Conservation (phyloP, 2,113 vertebrate genomes). For the Orcinus orca region DNA sequence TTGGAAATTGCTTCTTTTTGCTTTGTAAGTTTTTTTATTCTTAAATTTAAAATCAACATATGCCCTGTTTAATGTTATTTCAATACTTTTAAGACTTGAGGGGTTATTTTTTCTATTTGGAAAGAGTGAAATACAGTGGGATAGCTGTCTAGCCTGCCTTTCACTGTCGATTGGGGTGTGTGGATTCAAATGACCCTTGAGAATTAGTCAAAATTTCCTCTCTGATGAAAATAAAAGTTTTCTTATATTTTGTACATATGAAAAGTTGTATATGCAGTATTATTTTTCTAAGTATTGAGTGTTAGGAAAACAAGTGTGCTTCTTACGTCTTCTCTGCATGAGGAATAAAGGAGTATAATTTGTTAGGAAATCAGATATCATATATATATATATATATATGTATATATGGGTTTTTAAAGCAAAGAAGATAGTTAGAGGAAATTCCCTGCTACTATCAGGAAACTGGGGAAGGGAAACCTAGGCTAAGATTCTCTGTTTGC, state of each 20-base stretch:
- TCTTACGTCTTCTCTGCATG: conserved; percentile 60
- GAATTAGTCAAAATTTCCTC: neutral
- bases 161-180: neutral
- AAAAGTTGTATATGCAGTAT: conserved; percentile 25
- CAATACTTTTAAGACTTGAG: neutral
- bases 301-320: conserved; percentile 33
- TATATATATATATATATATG: neutral
- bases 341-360: conserved; percentile 74
- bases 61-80: neutral
- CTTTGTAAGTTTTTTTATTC: conserved; percentile 1
- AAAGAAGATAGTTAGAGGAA: conserved; percentile 86
- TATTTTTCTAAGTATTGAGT: conserved; percentile 46
- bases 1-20: neutral
- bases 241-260: neutral
- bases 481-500: conserved; percentile 74
- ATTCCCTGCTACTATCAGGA: conserved; percentile 83
- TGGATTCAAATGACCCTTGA: neutral
- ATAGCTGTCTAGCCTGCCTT: neutral
- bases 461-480: conserved; percentile 80
- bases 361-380: conserved; percentile 74
- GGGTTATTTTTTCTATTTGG: neutral
- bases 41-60: neutral
- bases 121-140: neutral
- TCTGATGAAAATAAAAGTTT: neutral
- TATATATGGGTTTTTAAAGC: conserved; percentile 76